Base-by-base conservation (phyloP, 2,888 invertebrate species). In the Micropterix aruncella region DNA sequence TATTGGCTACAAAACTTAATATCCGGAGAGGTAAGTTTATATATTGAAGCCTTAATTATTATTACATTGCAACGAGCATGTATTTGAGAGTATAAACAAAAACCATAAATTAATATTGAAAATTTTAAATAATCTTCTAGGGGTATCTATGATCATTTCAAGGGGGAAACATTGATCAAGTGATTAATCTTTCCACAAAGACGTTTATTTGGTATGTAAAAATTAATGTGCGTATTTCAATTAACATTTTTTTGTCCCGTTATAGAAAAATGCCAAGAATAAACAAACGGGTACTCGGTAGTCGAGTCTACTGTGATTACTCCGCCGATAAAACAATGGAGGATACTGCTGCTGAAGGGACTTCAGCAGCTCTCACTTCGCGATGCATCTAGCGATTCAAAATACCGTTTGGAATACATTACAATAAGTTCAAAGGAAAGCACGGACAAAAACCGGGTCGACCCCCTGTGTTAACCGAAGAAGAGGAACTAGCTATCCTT, bases 241-340 rank as follows among this genome's bases (percentile, higher is more conserved):
- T 37, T 37, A 37, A 37, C 16, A 16, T 37, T 37, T 37, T 37
- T 37, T 4, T n/a, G 9, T 37, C 38, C 12, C 12, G 36, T 36
- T 36, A 37, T 37, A 37, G 38, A 37, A 37, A 37, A 4, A 37
- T 37, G 38, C 38, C 38, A 37, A 37, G 38, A 37, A 37, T 15
- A 37, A n/a, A n/a, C n/a, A n/a, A n/a, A 37, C 38, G 38, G 38
- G 15, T 37, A 37, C 38, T 37, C 38, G 38, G 9, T 37, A 37
- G 38, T 37, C 38, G 38, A 37, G 12, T 16, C 38, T 7, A 37
- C 38, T 15, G 38, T 16, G 38, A 37, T 9, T 37, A 37, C 38
- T 7, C 38, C 38, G 38, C 12, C 9, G 38, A 37, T 14, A 37
- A 37, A 37, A 37, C 16, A 3, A 16, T 15, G 12, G 38, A 37